Evolutionary conservation across 2,797 vertebrate species (phyloP), one percentile per base, ranked within the genome.

Genomic region (Pseudomugil tenellus): DNA sequence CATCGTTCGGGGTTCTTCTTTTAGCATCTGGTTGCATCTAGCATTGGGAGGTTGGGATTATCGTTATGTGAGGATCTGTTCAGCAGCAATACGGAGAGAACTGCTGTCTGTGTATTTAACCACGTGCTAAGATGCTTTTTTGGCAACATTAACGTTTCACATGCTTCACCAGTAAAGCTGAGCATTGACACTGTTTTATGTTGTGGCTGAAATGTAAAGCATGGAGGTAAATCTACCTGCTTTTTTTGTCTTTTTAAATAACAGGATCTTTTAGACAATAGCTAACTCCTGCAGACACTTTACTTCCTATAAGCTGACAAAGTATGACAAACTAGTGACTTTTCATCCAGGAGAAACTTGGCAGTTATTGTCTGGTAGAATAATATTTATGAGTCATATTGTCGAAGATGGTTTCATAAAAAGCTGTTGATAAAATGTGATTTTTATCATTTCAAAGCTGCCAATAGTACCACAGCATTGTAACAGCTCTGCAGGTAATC

Each of bases 21-120:
- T 6, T 25, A 58, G 83, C 87, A 88, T 87, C 87, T 87, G 89
- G 60, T 85, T 77, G 72, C 59, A 2, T 78, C 81, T 67, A 59
- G 63, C 65, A 52, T 19, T 37, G 49, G 17, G 25, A 21, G 54
- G 73, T 54, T 31, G 71, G 70, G 74, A 75, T 84, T 78, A 72
- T 82, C 66, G 53, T 70, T 72, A 69, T 75, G 52, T 3, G 70
- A 66, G 73, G 60, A 55, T 51, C 55, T 51, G 19, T 29, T 49
- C 7, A 0, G 58, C 53, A 57, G 70, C 48, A 76, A 25, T 26
- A 64, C n/a, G n/a, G 6, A 34, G n/a, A 29, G 59, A 35, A 58
- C 66, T 72, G 28, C 6, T 8, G 46, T 63, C 16, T 28, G 66
- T 61, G 60, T 81, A 64, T 80, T 86, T 84, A 83, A 83, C 79